Base-by-base conservation (phyloP, 2,888 invertebrate species). In the Blastobasis adustella region DNA sequence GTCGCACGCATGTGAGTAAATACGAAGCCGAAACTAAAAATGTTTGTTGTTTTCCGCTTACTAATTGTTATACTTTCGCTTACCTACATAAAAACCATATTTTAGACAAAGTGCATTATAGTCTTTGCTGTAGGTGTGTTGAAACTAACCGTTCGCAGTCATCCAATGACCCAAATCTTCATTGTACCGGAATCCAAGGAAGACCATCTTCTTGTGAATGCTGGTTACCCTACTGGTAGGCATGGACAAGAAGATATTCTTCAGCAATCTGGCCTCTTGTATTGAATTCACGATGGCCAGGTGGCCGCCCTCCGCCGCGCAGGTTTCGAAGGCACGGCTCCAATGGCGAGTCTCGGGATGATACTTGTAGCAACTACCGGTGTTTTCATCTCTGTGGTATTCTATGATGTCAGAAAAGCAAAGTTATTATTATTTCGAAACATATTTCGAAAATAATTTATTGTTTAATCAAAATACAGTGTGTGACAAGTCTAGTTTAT, bases 141-240 rank as follows among this genome's bases (percentile, higher is more conserved):
- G 23, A 23, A 23, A 23, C 57, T 56, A 45, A 69, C 71, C 71
- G 37, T 72, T 63, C 38, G 71, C 57, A 8, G 72, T 70, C 6
- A 57, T 57, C 62, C 65, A 72, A 5, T 59, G 45, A 0, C 61
- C 54, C 5, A 53, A 52, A 5, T 65, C 60, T 3, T 54, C 56
- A 66, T 65, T 66, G 48, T 67, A 65, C 5, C 60, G 62, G 49
- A 66, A 65, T 0, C 72, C 72, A n/a, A 69, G 49, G 8, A 55
- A 58, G 0, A 58, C 61, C 5, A 61, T 50, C 5, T 60, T 47
- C 4, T 55, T 62, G 53, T 54, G 55, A 1, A 50, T 46, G 1
- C 58, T 52, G 10, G 47, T 45, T 43, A 61, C 50, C 5, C 37
- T 45, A 38, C 10, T 23, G 36, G 51, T 39, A 6, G 55, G 46